phyloP scores from a whole-genome alignment of 2,888 invertebrate genomes.

The Bombylius discolor region DNA sequence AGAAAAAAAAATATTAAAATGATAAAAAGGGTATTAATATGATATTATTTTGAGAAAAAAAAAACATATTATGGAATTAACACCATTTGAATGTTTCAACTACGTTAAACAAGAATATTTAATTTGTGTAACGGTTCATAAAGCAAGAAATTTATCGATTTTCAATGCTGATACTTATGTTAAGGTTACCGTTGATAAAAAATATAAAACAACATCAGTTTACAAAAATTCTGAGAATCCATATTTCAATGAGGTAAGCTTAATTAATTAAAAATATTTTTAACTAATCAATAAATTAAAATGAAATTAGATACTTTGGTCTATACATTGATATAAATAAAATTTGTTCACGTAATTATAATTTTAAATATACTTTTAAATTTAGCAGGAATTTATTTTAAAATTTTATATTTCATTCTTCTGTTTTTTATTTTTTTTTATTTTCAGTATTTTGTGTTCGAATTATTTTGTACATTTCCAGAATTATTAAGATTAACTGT shows the following conservation, averaged over 20 bases:
- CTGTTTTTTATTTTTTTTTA: not conserved
- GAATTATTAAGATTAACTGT: slow-evolving; percentile 46
- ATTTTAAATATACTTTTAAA: too few relatives aligned
- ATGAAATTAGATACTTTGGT: too few relatives aligned
- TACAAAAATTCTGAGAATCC: slow-evolving; percentile 48
- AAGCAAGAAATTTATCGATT: slow-evolving; percentile 45
- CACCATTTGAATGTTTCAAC: slow-evolving; percentile 25
- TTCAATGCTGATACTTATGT: slow-evolving; percentile 48
- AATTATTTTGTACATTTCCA: slow-evolving; percentile 43
- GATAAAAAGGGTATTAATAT: too few relatives aligned
- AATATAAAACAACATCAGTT: slow-evolving; percentile 45
- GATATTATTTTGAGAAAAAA: too few relatives aligned
- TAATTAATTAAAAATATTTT: too few relatives aligned
- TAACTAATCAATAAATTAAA: too few relatives aligned
- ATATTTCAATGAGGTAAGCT: slow-evolving; percentile 51
- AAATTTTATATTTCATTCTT: not conserved
- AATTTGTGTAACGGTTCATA: slow-evolving; percentile 51
- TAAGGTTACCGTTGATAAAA: slow-evolving; percentile 47
- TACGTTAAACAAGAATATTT: slow-evolving; percentile 38
- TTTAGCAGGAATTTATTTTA: too few relatives aligned
- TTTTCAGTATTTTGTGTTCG: slow-evolving; percentile 55
- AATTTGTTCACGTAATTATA: too few relatives aligned
- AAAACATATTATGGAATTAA: slow-evolving; percentile 17
- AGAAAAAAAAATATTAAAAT: too few relatives aligned
- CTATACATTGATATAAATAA: too few relatives aligned